Evolutionary conservation across 2,888 invertebrate genomes (phyloP).

Genomic region (Pandemis cinnamomeana): DNA sequence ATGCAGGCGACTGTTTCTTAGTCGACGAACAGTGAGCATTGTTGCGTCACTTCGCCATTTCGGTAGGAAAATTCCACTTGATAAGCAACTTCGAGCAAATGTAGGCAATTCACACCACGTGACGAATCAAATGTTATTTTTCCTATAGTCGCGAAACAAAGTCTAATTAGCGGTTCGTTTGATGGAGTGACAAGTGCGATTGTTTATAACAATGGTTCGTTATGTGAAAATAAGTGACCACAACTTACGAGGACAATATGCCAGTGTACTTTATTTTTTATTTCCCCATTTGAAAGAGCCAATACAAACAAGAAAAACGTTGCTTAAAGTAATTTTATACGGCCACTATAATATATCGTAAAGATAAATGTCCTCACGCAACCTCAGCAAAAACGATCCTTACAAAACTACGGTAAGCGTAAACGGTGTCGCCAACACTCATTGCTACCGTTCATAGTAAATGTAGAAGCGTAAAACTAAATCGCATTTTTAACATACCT

Average conservation of each 20-base stretch:
- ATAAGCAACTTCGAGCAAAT: constrained; percentile 13
- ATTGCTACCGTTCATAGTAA: too few relatives aligned
- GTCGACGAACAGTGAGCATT: not conserved
- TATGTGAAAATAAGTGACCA: not conserved
- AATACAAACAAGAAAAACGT: too few relatives aligned
- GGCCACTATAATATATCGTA: too few relatives aligned
- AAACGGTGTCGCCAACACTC: too few relatives aligned
- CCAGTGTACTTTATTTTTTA: too few relatives aligned
- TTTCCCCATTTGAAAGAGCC: too few relatives aligned
- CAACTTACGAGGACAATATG: not conserved
- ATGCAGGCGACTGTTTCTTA: not conserved
- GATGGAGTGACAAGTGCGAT: constrained; percentile 1
- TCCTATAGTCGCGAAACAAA: constrained; percentile 18
- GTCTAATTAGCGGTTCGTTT: constrained; percentile 2
- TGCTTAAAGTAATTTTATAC: too few relatives aligned
- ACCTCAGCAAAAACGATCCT: too few relatives aligned
- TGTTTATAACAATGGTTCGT: not conserved
- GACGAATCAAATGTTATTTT: constrained; percentile 23
- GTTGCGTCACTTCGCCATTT: constrained; percentile 18
- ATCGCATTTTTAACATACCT: too few relatives aligned
- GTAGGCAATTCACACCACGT: constrained; percentile 14
- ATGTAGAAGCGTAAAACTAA: too few relatives aligned
- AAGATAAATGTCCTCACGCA: too few relatives aligned
- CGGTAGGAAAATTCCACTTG: constrained; percentile 32
- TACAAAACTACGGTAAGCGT: too few relatives aligned